Base-by-base conservation (phyloP, 2,888 invertebrate genomes). In the Eilema sororculum region DNA sequence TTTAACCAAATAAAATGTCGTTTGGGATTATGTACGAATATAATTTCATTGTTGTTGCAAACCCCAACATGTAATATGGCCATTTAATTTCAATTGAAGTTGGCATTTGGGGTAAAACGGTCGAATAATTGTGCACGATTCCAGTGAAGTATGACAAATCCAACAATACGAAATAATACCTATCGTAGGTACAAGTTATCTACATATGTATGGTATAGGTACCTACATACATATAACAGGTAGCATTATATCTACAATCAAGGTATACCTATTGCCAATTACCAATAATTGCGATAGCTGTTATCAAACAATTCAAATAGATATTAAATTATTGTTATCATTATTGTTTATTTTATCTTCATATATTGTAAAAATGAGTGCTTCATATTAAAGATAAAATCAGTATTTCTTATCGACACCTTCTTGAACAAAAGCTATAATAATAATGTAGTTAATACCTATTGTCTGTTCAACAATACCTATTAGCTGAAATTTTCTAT, bases 251-350 rank as follows among this genome's bases (percentile, higher is more conserved):
- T 73, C 75, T 78, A 80, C 84, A 91, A 91, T 90, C 89, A 87
- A 82, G 81, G 81, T 82, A 84, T 88, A 86, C 83, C 84, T 87
- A 79, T 79, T 79, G 83, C 80, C 83, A 84, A 87, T 88, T 91
- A 90, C 86, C 85, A 90, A 90, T 91, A 89, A 92, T 89, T 88
- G 84, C 84, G 90, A 94, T 94, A 91, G 88, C 85, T 86, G 86
- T 91, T 93, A 94, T 94, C 94, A 87, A 93, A 93, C 91, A 94
- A 94, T 93, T 93, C 92, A 90, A 91, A 91, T 90, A 75, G 87
- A 89, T 86, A 88, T 90, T 90, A 91, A 92, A 91, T 93, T 91
- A 90, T 86, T 89, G 86, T 87, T 93, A 94, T 94, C 93, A 86
- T 84, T 91, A 92, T 92, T 93, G 91, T 90, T 86, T 91, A 90